Conservation (phyloP, 2,888 invertebrate genomes). For the Patella ulyssiponensis region DNA sequence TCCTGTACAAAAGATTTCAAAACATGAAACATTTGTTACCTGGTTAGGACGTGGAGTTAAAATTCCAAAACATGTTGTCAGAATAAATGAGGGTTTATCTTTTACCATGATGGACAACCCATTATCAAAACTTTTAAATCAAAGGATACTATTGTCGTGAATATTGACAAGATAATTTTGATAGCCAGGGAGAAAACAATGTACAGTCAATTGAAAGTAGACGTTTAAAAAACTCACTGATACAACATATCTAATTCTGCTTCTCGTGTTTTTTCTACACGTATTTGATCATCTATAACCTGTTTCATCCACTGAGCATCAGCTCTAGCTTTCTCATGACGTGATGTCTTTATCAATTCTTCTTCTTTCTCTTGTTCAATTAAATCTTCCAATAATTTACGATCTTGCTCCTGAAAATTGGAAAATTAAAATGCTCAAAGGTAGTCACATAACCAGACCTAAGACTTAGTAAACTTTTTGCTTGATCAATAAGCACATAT, state of each 20-base stretch:
- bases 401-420: slow-evolving; percentile 63
- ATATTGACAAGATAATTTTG: background rate
- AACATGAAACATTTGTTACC: too few relatives aligned
- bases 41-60: too few relatives aligned
- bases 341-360: slow-evolving; percentile 57
- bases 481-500: too few relatives aligned
- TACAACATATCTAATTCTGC: slow-evolving; percentile 71
- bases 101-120: too few relatives aligned
- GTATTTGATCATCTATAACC: slow-evolving; percentile 71
- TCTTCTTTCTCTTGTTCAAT: slow-evolving; percentile 64
- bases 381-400: slow-evolving; percentile 61
- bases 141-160: too few relatives aligned
- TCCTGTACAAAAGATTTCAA: too few relatives aligned
- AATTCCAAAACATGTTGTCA: too few relatives aligned
- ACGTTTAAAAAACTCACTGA: slow-evolving; percentile 60
- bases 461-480: too few relatives aligned
- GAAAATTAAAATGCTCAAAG: background rate
- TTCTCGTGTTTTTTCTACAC: slow-evolving; percentile 70
- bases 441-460: background rate
- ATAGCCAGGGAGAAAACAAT: background rate
- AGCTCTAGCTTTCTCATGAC: slow-evolving; percentile 65
- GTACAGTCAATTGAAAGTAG: background rate
- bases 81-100: too few relatives aligned
- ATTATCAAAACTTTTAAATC: too few relatives aligned
- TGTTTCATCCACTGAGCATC: slow-evolving; percentile 72